Evolutionary conservation across 2,113 vertebrate genomes (phyloP), one percentile per base, ranked within the genome.

Genomic region (Bagarius yarrelli): DNA sequence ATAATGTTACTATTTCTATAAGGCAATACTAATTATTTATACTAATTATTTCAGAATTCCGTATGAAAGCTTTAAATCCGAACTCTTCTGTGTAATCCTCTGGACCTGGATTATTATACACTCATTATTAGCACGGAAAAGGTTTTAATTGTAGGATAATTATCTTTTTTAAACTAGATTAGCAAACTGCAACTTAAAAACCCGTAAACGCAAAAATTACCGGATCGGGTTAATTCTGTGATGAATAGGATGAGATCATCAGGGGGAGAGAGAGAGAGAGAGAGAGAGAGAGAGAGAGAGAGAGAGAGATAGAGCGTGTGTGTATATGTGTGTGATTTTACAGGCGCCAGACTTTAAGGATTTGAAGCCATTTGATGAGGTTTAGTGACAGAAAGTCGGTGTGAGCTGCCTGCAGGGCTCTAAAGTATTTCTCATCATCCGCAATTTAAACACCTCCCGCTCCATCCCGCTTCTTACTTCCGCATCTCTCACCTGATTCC

Each of bases 301-400:
- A 30, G 60, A 30, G 60, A 30, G 60, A 30, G 60, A 30, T 23
- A 27, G 57, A 27, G 32, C 6, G 6, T 40, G 36, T 66, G 63
- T 66, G 63, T 67, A 32, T 67, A 21, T 67, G 34, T 67, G 64
- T 40, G 64, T 36, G 47, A 78, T 44, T 59, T 76, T 60, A 78
- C 59, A 64, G 76, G 76, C 76, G 76, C 76, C 76, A 78, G 76
- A 78, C 76, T 52, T 32, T 27, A 50, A 30, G 76, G 76, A 78
- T 64, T 78, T 78, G 44, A 78, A 14, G 76, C 44, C 60, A 78
- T 63, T 64, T 78, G 76, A 78, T 78, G 76, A 64, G 76, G 13
- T 78, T 64, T 53, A 66, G 76, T 78, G 76, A 78, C 76, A 78
- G 60, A 63, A n/a, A 78, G 47, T 52, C 59, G 44, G 27, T 77